phyloP scores from a whole-genome alignment of 2,888 invertebrate species.

The Coelopa pilipes region DNA sequence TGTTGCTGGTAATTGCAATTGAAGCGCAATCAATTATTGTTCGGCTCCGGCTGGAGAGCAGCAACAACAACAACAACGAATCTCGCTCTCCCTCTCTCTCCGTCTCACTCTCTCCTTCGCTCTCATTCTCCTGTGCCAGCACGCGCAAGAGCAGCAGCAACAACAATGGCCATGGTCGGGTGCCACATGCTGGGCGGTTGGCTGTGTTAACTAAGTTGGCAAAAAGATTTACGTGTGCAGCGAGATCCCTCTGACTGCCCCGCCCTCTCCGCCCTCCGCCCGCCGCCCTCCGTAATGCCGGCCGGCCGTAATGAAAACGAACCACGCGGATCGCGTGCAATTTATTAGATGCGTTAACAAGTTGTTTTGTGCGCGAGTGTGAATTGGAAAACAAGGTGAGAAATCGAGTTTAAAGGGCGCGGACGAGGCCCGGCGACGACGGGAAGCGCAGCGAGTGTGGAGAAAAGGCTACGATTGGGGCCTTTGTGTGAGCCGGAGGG shows the following conservation, averaged over 20 bases:
- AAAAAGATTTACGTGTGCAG: slow-evolving; percentile 29
- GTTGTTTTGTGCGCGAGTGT: slow-evolving; percentile 31
- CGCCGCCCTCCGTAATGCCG: background rate
- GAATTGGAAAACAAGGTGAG: slow-evolving; percentile 36
- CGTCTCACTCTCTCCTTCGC: no score
- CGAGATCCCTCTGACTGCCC: background rate
- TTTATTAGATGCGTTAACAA: slow-evolving; percentile 46
- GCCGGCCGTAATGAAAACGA: slow-evolving; percentile 21
- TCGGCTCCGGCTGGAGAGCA: slow-evolving; percentile 3
- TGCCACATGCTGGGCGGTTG: slow-evolving; percentile 30
- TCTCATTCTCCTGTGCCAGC: no score
- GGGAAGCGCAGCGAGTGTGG: background rate
- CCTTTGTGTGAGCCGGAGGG: no score
- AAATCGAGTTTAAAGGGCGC: slow-evolving; percentile 34
- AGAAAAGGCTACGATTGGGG: no score
- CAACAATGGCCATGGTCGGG: slow-evolving; percentile 7
- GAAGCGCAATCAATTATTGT: slow-evolving; percentile 60
- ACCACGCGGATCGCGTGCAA: slow-evolving; percentile 51
- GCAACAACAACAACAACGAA: background rate
- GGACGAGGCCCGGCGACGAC: no score
- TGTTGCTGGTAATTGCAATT: slow-evolving; percentile 58
- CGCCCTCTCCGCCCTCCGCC: no score
- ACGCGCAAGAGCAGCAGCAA: background rate
- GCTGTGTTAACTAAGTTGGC: slow-evolving; percentile 29
- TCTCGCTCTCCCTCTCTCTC: no score